Evolutionary conservation across 2,797 vertebrate species (phyloP).

Genomic region (Cottoperca gobio): DNA sequence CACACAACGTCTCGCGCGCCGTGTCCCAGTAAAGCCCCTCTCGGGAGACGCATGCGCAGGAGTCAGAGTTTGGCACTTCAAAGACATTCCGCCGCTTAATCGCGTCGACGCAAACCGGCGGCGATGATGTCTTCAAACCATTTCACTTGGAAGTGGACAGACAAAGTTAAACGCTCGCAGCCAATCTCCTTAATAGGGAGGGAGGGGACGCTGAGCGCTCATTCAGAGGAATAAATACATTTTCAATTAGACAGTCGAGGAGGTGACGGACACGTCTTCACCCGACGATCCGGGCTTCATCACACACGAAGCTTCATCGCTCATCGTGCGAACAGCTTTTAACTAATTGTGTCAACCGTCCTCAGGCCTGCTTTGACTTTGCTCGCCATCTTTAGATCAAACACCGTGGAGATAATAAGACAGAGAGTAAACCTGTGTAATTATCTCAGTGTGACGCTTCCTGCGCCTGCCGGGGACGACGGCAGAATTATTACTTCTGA

Average conservation of each 20-base stretch:
- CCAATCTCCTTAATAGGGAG: conserved; percentile 64
- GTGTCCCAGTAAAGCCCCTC: conserved; percentile 35
- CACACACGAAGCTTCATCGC: conserved; percentile 27
- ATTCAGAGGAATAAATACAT: conserved; percentile 71
- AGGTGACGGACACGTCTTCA: conserved; percentile 37
- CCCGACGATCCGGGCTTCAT: conserved; percentile 37
- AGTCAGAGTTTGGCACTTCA: conserved; percentile 64
- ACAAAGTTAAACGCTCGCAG: conserved; percentile 66
- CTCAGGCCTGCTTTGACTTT: conserved; percentile 51
- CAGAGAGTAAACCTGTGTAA: conserved; percentile 11
- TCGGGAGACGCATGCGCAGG: conserved; percentile 31
- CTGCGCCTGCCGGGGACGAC: neutral
- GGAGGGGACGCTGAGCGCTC: conserved; percentile 52
- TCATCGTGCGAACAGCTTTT: conserved; percentile 47
- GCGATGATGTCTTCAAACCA: conserved; percentile 37
- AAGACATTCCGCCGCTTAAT: conserved; percentile 62
- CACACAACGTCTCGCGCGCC: conserved; percentile 17
- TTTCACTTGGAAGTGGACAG: conserved; percentile 55
- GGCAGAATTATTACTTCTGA: conserved; percentile 22
- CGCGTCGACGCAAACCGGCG: conserved; percentile 43
- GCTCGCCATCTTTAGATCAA: conserved; percentile 41
- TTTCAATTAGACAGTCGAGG: conserved; percentile 66
- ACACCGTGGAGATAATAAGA: conserved; percentile 22
- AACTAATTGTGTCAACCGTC: conserved; percentile 46
- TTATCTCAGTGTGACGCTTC: conserved; percentile 31